Percentiles rank a stretch among this genome's conserved stretches.
These are phyloP conservation scores for Brachyistius frenatus DNA, from an alignment of 2,113 vertebrate genomes.

Conservation along the genomic window DNA sequence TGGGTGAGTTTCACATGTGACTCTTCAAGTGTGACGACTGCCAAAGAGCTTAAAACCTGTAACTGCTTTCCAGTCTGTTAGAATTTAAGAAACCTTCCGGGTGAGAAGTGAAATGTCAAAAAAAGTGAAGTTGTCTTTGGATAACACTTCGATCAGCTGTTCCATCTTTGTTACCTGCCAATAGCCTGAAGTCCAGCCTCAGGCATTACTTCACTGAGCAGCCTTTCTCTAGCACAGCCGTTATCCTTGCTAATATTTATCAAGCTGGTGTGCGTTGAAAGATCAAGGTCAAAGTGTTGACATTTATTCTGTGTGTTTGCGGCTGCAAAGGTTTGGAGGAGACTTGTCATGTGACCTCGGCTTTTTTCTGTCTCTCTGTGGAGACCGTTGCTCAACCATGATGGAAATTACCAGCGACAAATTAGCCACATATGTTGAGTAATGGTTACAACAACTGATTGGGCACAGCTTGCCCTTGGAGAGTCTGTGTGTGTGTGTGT, in stretches of 20 bases:
- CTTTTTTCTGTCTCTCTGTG: constrained; percentile 71
- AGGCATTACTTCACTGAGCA: constrained; percentile 2
- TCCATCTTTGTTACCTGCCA: constrained; percentile 53
- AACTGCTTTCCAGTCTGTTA: no score
- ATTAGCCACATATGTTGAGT: constrained; percentile 79
- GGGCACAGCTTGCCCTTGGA: constrained; percentile 55
- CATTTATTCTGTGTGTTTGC: constrained; percentile 72
- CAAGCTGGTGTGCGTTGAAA: constrained; percentile 33
- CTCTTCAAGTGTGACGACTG: no score
- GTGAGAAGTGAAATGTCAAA: no score
- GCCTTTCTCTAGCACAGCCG: constrained; percentile 4
- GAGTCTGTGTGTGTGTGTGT: constrained; percentile 20
- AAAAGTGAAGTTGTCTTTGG: no score
- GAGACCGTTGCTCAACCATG: constrained; percentile 62
- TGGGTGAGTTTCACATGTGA: no score
- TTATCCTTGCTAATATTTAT: constrained; percentile 49
- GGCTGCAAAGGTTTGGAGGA: constrained; percentile 66
- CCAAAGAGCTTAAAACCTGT: no score
- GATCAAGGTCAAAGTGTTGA: constrained; percentile 68
- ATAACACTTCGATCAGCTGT: no score
- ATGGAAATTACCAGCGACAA: constrained; percentile 76
- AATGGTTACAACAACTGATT: constrained; percentile 73
- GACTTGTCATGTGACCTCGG: constrained; percentile 57
- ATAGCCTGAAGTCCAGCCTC: constrained; percentile 29
- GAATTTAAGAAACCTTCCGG: no score